Percentiles rank a stretch among this genome's conserved stretches.
Evolutionary conservation across 2,797 vertebrate species (phyloP).

Genomic region (Salarias fasciatus): DNA sequence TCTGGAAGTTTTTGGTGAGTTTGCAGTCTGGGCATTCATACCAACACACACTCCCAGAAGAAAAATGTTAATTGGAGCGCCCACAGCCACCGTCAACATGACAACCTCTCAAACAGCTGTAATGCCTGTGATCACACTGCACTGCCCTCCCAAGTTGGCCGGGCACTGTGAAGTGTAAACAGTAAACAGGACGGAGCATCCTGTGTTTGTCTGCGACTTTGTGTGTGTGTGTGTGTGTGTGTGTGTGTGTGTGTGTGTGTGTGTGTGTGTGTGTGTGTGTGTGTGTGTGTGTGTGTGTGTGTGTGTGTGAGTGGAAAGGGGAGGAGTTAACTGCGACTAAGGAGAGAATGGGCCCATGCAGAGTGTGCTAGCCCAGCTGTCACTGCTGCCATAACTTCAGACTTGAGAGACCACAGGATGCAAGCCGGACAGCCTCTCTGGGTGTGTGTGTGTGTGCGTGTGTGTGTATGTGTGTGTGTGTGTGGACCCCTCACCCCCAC

Average conservation of each 20-base stretch:
- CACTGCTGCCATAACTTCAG: slow-evolving; percentile 67
- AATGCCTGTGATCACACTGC: slow-evolving; percentile 62
- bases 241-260: slow-evolving; percentile 22
- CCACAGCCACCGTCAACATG: slow-evolving; percentile 12
- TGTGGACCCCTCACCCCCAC: slow-evolving; percentile 48
- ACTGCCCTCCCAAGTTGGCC: slow-evolving; percentile 76
- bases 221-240: slow-evolving; percentile 12
- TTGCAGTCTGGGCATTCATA: background rate
- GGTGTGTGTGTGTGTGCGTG: slow-evolving; percentile 37
- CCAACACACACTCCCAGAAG: background rate
- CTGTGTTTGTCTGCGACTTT: slow-evolving; percentile 44
- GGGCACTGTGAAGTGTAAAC: slow-evolving; percentile 81
- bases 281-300: slow-evolving; percentile 7
- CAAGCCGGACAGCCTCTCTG: slow-evolving; percentile 62
- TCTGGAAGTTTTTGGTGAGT: background rate
- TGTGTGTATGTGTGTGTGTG: slow-evolving; percentile 44
- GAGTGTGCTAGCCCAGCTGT: slow-evolving; percentile 80
- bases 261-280: slow-evolving; percentile 22
- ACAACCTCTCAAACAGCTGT: slow-evolving; percentile 67
- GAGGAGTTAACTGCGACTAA: slow-evolving; percentile 33
- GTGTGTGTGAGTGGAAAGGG: background rate
- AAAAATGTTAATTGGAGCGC: background rate
- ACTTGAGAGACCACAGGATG: slow-evolving; percentile 67
- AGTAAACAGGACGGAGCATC: slow-evolving; percentile 81
- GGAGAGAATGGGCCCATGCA: slow-evolving; percentile 72